Base-by-base conservation (phyloP, 2,113 vertebrate species). In the Elephantulus edwardii region DNA sequence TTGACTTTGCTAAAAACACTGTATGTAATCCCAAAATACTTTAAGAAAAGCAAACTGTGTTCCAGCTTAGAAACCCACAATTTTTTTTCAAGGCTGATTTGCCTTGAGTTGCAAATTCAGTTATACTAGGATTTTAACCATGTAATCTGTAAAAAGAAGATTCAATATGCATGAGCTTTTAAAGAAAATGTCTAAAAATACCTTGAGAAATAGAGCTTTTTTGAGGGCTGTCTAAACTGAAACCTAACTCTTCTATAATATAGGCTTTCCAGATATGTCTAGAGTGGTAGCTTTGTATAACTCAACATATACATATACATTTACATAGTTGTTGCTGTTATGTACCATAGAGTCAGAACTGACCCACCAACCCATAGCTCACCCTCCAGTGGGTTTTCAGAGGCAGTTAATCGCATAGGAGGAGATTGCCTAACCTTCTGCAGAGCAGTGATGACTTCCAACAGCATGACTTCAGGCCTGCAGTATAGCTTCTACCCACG, bases 31-130 rank as follows among this genome's bases (percentile, higher is more conserved):
- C 14, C 50, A n/a, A 40, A 4, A 22, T 52, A 62, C 84, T 1
- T 28, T 77, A 52, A 48, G 42, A 77, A 77, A 92, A 89, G 5
- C 7, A 78, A 56, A 82, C 38, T 50, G 48, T 14, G 48, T 50
- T 64, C 35, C 33, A 33, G 4, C 60, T 46, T 26, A 50, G 50
- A 81, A 66, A 38, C 2, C 46, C 60, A 76, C 5, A 64, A 76
- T n/a, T n/a, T n/a, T 35, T 81, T 88, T 26, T 81, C 83, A 93
- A 26, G 40, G n/a, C 38, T 92, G 35, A 16, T 28, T 74, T 85
- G 4, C 28, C 44, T 79, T 90, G 38, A 79, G 62, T 20, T 75
- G 38, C 28, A 90, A 77, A 89, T 13, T 91, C 33, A 87, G 4
- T 38, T 6, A 62, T 40, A 5, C 2, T 46, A 60, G 70, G 6